phyloP scores from a whole-genome alignment of 2,888 invertebrate genomes.

The Mesoligia furuncula region DNA sequence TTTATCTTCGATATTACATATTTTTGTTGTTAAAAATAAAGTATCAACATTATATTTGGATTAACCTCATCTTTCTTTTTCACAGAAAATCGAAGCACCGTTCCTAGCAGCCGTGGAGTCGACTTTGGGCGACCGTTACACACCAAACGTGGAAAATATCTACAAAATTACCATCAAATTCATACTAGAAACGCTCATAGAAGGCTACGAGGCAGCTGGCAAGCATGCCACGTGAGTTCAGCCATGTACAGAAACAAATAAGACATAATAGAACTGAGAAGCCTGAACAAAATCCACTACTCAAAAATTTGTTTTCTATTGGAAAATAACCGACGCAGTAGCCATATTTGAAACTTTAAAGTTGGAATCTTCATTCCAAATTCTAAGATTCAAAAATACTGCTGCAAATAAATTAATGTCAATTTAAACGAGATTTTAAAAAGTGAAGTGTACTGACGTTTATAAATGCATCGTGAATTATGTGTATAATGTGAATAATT shows the following conservation, averaged over 20 bases:
- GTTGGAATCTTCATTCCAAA: conserved; percentile 56
- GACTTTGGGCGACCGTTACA: conserved; percentile 96
- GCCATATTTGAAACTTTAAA: conserved; percentile 56
- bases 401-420: conserved; percentile 65
- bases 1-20: neutral
- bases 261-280: conserved; percentile 48
- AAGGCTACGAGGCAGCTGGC: conserved; percentile 92
- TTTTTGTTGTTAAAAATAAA: neutral
- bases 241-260: conserved; percentile 52
- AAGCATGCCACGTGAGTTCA: conserved; percentile 79
- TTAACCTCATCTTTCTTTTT: conserved; percentile 49
- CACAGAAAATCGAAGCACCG: conserved; percentile 97
- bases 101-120: conserved; percentile 96
- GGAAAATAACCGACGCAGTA: conserved; percentile 32
- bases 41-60: neutral
- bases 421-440: conserved; percentile 69
- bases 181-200: conserved; percentile 95
- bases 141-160: conserved; percentile 96
- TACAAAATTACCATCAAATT: conserved; percentile 97
- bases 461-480: conserved; percentile 68
- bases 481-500: conserved; percentile 77
- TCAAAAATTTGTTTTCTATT: conserved; percentile 31
- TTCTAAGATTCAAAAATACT: conserved; percentile 53
- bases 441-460: conserved; percentile 68
- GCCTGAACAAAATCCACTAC: conserved; percentile 36